Evolutionary conservation across 2,797 vertebrate species (phyloP).

Genomic region (Lagocephalus sceleratus): DNA sequence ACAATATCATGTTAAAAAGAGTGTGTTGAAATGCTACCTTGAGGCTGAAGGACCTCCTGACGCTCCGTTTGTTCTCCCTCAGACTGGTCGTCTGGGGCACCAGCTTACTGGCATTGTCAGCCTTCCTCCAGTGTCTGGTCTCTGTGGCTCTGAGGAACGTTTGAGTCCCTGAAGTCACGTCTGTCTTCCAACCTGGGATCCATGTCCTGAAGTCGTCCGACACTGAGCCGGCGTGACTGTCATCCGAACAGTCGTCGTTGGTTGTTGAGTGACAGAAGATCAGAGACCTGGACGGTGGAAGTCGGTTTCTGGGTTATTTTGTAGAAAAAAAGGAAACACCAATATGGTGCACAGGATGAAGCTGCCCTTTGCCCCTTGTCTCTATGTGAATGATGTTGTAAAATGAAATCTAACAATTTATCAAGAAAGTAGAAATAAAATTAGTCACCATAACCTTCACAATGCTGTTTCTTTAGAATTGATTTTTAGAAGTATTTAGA

Average conservation of each 20-base stretch:
- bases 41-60: constrained; percentile 78
- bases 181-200: constrained; percentile 29
- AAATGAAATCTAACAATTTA: too few relatives aligned
- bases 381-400: too few relatives aligned
- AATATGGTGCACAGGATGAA: too few relatives aligned
- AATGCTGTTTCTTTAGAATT: too few relatives aligned
- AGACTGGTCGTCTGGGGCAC: constrained; percentile 8
- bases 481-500: too few relatives aligned
- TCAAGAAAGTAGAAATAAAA: too few relatives aligned
- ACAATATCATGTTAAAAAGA: background rate
- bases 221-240: constrained; percentile 64
- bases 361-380: too few relatives aligned
- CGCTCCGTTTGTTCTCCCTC: constrained; percentile 68
- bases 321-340: background rate
- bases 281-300: constrained; percentile 75
- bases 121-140: constrained; percentile 49
- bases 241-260: constrained; percentile 81
- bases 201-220: constrained; percentile 55
- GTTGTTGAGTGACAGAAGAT: constrained; percentile 85
- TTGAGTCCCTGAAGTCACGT: background rate
- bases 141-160: constrained; percentile 13
- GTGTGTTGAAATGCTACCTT: constrained; percentile 75
- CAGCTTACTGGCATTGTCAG: constrained; percentile 18
- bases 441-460: too few relatives aligned
- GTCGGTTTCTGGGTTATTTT: background rate